Percentiles rank a stretch among this genome's conserved stretches.
Conservation (phyloP, 2,888 invertebrate species). For the Branchellion lobata region DNA sequence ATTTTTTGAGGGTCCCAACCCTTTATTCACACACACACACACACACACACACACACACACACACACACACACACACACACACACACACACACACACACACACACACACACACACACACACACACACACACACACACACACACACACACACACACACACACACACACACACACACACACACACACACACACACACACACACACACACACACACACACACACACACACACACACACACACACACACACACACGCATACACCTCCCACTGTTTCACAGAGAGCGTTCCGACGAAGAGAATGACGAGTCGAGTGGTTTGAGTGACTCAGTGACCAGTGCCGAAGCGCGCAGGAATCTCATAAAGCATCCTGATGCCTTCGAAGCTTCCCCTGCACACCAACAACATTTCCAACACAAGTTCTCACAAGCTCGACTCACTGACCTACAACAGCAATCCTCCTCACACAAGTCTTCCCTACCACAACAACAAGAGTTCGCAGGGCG, state of each 20-base stretch:
- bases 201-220: background rate
- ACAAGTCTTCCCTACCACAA: background rate
- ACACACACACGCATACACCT: slow-evolving; percentile 3
- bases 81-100: too few relatives aligned
- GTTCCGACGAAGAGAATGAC: background rate
- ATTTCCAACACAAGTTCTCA: background rate
- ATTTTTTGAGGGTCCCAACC: too few relatives aligned
- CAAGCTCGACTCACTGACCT: too few relatives aligned
- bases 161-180: too few relatives aligned
- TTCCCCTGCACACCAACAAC: background rate
- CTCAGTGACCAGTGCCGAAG: background rate
- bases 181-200: too few relatives aligned
- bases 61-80: too few relatives aligned
- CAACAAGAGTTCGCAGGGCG: background rate
- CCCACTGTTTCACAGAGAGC: slow-evolving; percentile 7
- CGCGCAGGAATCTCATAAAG: background rate
- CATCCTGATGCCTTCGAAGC: background rate
- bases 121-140: too few relatives aligned
- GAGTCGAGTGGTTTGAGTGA: slow-evolving; percentile 15
- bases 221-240: background rate
- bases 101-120: too few relatives aligned
- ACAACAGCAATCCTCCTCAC: background rate
- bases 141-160: too few relatives aligned
- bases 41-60: too few relatives aligned
- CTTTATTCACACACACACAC: too few relatives aligned